A percentile compares a stretch with the other conserved stretches of the same genome.
phyloP scores from a whole-genome alignment of 2,888 invertebrate species.

The Belgica antarctica region DNA sequence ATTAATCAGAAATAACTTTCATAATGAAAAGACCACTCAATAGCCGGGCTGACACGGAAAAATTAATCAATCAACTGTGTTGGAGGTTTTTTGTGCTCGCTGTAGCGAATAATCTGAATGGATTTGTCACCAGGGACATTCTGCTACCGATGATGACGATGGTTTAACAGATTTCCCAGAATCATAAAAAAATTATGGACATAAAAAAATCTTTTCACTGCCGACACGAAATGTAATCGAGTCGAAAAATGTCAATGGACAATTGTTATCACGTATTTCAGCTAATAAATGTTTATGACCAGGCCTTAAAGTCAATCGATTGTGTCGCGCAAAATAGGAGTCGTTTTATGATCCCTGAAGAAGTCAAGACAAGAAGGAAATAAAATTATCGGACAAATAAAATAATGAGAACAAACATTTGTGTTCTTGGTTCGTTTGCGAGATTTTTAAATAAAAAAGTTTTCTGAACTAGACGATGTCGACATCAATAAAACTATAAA shows the following conservation, averaged over 20 bases:
- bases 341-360: background rate
- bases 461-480: background rate
- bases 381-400: conserved; percentile 23
- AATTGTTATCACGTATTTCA: conserved; percentile 20
- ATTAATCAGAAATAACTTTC: conserved; percentile 35
- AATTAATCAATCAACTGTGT: conserved; percentile 37
- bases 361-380: too few species aligned
- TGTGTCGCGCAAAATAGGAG: conserved; percentile 9
- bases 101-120: background rate
- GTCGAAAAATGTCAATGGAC: background rate
- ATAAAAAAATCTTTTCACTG: background rate
- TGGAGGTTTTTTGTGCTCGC: conserved; percentile 31
- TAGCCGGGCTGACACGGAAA: conserved; percentile 17
- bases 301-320: background rate
- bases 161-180: conserved; percentile 7
- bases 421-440: background rate
- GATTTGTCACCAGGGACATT: conserved; percentile 18
- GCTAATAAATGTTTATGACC: background rate
- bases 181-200: background rate
- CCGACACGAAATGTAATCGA: background rate
- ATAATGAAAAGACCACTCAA: conserved; percentile 6
- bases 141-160: conserved; percentile 15
- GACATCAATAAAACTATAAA: conserved; percentile 24
- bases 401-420: background rate
- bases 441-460: background rate